Base-by-base conservation (phyloP, 2,888 invertebrate species). In the Noctua pronuba region DNA sequence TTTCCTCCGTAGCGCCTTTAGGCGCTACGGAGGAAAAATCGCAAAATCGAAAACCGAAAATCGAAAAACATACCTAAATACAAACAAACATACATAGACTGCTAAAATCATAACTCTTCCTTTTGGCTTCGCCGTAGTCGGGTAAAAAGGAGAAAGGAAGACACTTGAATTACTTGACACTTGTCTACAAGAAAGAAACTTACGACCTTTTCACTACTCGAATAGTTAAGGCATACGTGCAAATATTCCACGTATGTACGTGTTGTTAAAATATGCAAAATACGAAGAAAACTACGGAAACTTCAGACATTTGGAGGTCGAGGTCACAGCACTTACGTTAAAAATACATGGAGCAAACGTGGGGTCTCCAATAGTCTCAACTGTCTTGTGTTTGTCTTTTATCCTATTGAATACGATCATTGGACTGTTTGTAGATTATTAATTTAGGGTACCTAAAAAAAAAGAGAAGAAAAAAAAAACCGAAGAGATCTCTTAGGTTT, bases 201-300 rank as follows among this genome's bases (percentile, higher is more conserved):
- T 35, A 10, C 24, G 49, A 55, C 58, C n/a, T 44, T 58, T 44
- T 68, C 28, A 4, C 41, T 49, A 13, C 60, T 5, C 21, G 24
- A 62, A 52, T 58, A 38, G 24, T 28, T 8, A 58, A 52, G 31
- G 31, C 35, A 35, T 66, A 41, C 84, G 24, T 79, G 71, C 68
- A 80, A 83, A 80, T 65, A 83, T 69, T 68, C 52, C 55, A 60
- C 62, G n/a, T 78, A 66, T 66, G 81, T 46, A 64, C 68, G 35
- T 24, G 73, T 68, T 75, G 73, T 82, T 82, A 71, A 73, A 84
- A 73, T 64, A 79, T 82, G 75, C 65, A 85, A 82, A 84, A 60
- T 71, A 67, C 58, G 65, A 38, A 65, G 60, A 69, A 75, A 81
- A 70, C 78, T 82, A 41, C 38, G 64, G 68, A 28, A 31, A 78